phyloP scores from a whole-genome alignment of 2,113 vertebrate genomes.

The Oceanites oceanicus region DNA sequence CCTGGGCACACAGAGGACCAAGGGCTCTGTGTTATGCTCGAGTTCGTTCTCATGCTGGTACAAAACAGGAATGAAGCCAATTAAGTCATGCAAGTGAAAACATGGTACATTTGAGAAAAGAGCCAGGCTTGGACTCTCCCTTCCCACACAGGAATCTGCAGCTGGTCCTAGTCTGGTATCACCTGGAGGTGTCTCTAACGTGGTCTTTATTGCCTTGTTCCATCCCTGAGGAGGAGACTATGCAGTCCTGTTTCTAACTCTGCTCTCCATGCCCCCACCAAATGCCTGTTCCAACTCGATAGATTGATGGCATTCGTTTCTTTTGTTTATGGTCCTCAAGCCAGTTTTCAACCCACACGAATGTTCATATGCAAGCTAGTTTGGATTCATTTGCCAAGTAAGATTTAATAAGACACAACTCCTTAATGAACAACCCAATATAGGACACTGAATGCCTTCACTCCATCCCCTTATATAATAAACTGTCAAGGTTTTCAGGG shows the following conservation, averaged over 20 bases:
- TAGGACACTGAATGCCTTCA: background rate
- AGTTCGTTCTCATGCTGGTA: background rate
- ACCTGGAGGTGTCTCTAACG: background rate
- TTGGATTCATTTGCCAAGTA: slow-evolving; percentile 15
- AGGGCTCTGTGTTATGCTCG: background rate
- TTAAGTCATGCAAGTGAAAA: slow-evolving; percentile 24
- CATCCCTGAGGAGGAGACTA: background rate
- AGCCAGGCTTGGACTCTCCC: slow-evolving; percentile 16
- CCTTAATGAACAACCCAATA: background rate
- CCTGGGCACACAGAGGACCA: background rate
- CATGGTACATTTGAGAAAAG: background rate
- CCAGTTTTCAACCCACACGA: slow-evolving; percentile 56
- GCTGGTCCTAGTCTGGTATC: background rate
- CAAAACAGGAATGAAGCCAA: background rate
- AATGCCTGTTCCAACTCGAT: slow-evolving; percentile 61
- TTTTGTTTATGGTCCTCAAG: slow-evolving; percentile 59
- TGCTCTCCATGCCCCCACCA: background rate
- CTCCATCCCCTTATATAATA: background rate
- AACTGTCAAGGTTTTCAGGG: background rate
- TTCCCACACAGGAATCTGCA: slow-evolving; percentile 40
- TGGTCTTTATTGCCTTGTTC: slow-evolving; percentile 6
- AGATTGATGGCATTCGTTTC: slow-evolving; percentile 51
- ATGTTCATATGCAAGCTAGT: slow-evolving; percentile 10
- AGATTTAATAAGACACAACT: slow-evolving; percentile 5
- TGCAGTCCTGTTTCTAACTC: background rate